These are phyloP conservation scores for Dryobates pubescens DNA, from an alignment of 2,797 vertebrate genomes.

Conservation along the genomic window DNA sequence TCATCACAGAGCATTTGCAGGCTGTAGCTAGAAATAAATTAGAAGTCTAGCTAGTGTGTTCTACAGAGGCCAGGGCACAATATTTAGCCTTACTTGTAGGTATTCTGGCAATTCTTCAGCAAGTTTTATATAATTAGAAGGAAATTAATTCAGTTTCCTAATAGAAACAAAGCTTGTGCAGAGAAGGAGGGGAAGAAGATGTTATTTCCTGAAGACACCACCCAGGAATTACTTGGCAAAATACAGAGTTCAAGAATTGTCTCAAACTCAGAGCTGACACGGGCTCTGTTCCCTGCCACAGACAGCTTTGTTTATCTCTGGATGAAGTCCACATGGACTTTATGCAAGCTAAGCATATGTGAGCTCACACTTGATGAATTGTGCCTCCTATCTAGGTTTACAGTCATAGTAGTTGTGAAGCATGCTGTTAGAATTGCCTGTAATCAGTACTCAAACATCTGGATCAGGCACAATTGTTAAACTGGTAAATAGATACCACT, in stretches of 20 bases:
- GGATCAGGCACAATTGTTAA: fast-evolving
- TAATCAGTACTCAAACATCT: neutral
- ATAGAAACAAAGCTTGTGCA: neutral
- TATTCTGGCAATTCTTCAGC: neutral
- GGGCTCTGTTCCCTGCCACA: fast-evolving
- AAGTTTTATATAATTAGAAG: neutral
- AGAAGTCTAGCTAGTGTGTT: neutral
- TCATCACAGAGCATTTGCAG: neutral
- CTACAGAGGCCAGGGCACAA: neutral
- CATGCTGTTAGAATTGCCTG: neutral
- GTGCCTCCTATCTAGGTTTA: neutral
- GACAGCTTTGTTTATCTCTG: neutral
- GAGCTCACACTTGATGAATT: neutral
- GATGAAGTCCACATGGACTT: neutral
- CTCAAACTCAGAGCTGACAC: neutral
- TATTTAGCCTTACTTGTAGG: neutral
- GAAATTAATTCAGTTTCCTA: neutral
- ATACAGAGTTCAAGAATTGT: neutral
- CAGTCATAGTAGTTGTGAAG: neutral
- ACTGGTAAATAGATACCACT: neutral
- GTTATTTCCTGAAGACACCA: neutral
- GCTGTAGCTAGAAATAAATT: neutral
- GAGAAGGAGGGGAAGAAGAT: neutral
- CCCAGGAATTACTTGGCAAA: neutral
- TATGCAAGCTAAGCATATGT: neutral